Conservation (phyloP, 2,888 invertebrate genomes). For the Beris chalybata region DNA sequence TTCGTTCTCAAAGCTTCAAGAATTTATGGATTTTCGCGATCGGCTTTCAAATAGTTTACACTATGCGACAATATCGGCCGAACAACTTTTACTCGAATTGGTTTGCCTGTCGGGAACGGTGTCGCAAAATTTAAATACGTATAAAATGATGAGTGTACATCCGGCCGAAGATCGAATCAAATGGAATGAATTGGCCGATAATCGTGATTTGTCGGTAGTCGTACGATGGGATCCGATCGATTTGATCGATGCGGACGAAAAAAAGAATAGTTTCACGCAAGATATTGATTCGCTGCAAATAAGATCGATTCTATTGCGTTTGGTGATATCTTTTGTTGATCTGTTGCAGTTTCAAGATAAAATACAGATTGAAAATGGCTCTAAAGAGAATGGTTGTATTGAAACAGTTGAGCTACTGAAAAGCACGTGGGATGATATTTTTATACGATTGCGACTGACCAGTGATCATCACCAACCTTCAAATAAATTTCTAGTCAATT, state of each 20-base stretch:
- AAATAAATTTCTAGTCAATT: constrained; percentile 56
- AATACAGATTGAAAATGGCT: constrained; percentile 20
- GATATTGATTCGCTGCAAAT: constrained; percentile 52
- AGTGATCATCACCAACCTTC: constrained; percentile 48
- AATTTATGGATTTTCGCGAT: constrained; percentile 83
- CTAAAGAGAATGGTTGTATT: constrained; percentile 34
- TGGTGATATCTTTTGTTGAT: constrained; percentile 53
- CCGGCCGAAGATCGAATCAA: constrained; percentile 63
- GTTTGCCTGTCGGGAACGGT: constrained; percentile 56
- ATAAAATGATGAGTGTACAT: constrained; percentile 63
- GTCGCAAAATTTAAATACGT: constrained; percentile 57
- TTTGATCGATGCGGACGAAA: constrained; percentile 45
- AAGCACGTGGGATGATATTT: constrained; percentile 51
- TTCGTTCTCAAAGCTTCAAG: constrained; percentile 88
- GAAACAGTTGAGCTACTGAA: constrained; percentile 48
- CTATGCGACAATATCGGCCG: constrained; percentile 67
- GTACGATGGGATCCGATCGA: constrained; percentile 69
- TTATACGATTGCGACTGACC: constrained; percentile 49
- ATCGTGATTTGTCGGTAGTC: constrained; percentile 75
- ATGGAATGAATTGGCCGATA: constrained; percentile 68
- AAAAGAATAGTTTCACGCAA: constrained; percentile 49
- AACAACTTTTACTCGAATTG: constrained; percentile 71
- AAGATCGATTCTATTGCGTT: constrained; percentile 50
- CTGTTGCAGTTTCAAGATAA: constrained; percentile 46
- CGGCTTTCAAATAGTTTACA: constrained; percentile 81